These are phyloP conservation scores for Pollachius pollachius DNA, from an alignment of 2,113 vertebrate species.

Conservation along the genomic window DNA sequence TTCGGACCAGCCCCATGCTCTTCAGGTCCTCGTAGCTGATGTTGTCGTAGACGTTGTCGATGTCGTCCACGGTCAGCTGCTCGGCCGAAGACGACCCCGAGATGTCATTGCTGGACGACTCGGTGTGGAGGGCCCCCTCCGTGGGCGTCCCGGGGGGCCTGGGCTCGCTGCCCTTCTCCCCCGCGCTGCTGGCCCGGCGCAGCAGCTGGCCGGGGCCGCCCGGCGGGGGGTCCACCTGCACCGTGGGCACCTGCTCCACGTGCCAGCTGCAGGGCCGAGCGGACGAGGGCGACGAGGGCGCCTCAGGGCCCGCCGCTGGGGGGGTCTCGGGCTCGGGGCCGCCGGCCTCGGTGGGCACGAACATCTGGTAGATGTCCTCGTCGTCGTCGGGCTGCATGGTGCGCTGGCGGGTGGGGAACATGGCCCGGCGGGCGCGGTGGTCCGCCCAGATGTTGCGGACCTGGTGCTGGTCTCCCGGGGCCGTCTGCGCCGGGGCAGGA, in stretches of 20 bases:
- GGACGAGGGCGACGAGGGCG: slow-evolving; percentile 45
- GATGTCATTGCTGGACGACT: slow-evolving; percentile 73
- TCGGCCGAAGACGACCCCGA: slow-evolving; percentile 81
- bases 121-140: slow-evolving; percentile 58
- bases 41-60: slow-evolving; percentile 96
- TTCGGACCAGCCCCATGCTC: slow-evolving; percentile 84
- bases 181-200: slow-evolving; percentile 89
- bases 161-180: slow-evolving; percentile 77
- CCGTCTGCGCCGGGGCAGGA: slow-evolving; percentile 71
- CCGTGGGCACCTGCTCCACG: slow-evolving; percentile 72
- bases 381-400: slow-evolving; percentile 84
- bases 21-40: slow-evolving; percentile 97
- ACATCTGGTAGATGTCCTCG: slow-evolving; percentile 95
- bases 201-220: slow-evolving; percentile 64
- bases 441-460: slow-evolving; percentile 91
- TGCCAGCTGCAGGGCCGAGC: slow-evolving; percentile 94
- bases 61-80: slow-evolving; percentile 87
- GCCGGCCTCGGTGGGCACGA: slow-evolving; percentile 78
- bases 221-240: slow-evolving; percentile 68
- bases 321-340: slow-evolving; percentile 72
- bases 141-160: slow-evolving; percentile 41
- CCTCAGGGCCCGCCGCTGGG: slow-evolving; percentile 40
- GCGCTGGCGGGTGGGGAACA: slow-evolving; percentile 85
- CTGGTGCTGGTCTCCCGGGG: slow-evolving; percentile 66
- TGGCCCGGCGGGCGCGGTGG: slow-evolving; percentile 85